Evolutionary conservation across 1,140 invertebrate species (phyloP).

Genomic region (Vollenhovia emeryi): DNA sequence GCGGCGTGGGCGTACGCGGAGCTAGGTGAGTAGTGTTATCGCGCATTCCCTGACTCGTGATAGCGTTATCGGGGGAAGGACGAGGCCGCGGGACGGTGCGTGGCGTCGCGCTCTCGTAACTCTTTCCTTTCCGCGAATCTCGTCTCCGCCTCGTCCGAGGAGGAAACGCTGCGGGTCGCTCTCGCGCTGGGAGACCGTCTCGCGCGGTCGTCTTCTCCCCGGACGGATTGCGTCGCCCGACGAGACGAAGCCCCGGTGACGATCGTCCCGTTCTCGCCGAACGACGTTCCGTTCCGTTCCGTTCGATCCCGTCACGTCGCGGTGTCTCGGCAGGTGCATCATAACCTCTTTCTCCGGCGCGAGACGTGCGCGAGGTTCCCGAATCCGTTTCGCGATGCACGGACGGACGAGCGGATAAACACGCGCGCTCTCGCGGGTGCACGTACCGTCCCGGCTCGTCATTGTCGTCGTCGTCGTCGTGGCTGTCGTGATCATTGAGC

Average conservation of each 20-base stretch:
- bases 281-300: too few species aligned
- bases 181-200: conserved; percentile 34
- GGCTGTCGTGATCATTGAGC: neutral
- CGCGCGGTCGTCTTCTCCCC: conserved; percentile 11
- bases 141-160: neutral
- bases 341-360: conserved; percentile 63
- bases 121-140: neutral
- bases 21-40: conserved; percentile 74
- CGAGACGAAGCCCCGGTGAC: neutral
- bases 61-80: conserved; percentile 11
- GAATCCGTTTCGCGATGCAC: conserved; percentile 25
- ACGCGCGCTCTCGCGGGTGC: neutral
- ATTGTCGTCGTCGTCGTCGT: neutral
- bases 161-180: conserved; percentile 24
- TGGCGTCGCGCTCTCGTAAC: neutral
- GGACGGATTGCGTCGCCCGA: neutral
- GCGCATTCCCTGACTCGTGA: neutral
- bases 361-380: neutral
- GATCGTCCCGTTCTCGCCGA: neutral
- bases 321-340: conserved; percentile 46
- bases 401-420: neutral
- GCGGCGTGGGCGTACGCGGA: conserved; percentile 76
- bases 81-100: neutral
- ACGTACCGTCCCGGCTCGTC: neutral
- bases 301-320: neutral